Evolutionary conservation across 2,113 vertebrate species (phyloP).

Genomic region (Artemisiospiza belli): DNA sequence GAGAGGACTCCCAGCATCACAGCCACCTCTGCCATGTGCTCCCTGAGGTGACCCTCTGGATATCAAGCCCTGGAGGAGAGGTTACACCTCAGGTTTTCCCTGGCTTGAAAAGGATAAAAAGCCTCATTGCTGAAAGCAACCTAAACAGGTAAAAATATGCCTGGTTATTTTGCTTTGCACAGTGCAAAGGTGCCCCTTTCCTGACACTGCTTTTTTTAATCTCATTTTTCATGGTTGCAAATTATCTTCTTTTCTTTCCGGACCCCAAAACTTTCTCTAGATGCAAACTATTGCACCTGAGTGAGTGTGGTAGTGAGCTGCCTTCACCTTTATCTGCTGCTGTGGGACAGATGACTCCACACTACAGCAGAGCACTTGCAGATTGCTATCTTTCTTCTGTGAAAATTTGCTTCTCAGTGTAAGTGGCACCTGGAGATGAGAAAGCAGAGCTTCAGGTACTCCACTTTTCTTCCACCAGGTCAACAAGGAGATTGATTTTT

Average conservation of each 20-base stretch:
- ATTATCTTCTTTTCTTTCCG: background rate
- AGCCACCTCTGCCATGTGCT: rapidly evolving
- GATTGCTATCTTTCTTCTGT: background rate
- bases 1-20: rapidly evolving
- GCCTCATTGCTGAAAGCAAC: background rate
- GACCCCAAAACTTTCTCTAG: background rate
- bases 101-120: background rate
- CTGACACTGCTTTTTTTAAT: background rate
- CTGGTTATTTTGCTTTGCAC: background rate
- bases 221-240: background rate
- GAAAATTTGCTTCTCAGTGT: background rate
- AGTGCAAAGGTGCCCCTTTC: background rate
- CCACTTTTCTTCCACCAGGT: background rate
- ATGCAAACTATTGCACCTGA: background rate
- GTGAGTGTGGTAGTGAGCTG: rapidly evolving
- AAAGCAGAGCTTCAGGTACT: background rate
- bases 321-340: background rate
- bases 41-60: too few species aligned
- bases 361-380: background rate
- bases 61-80: background rate
- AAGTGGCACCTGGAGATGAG: background rate
- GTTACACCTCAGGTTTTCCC: background rate
- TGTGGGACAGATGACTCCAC: background rate
- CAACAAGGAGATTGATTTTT: background rate
- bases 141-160: background rate